Base-by-base conservation (phyloP, 2,888 invertebrate genomes). In the Hyposoter didymator region DNA sequence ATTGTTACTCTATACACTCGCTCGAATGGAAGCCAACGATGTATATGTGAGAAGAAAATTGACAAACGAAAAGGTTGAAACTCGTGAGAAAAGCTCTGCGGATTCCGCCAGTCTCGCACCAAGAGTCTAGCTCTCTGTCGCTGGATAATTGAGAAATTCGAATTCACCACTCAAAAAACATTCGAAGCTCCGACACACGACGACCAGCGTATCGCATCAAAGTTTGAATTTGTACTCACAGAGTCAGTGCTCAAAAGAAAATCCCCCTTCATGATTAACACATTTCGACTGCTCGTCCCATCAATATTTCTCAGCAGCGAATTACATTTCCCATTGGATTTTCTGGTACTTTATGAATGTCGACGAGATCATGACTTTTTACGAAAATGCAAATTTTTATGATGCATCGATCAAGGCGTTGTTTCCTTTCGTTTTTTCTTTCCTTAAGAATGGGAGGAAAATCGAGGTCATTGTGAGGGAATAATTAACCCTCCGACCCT, bases 221-320 rank as follows among this genome's bases (percentile, higher is more conserved):
- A 32, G 14, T 22, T 66, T 39, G n/a, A 43, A 55, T 39, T n/a
- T 73, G 39, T 17, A 17, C 28, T 39, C 78, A 52, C 35, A 32
- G 69, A 79, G 19, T 35, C 32, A 75, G 79, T 64, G 12, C 28
- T 69, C 67, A 62, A 82, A 47, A 47, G 75, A 49, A 52, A 75
- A 79, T 79, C 69, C 52, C 64, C 28, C 28, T 59, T 70, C 52
- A 79, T 69, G 74, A 79, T 79, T 84, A 62, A 79, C 49, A 79
- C 79, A 75, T 75, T 79, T 75, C 79, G 35, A 49, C 47, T 67
- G 14, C 62, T 28, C n/a, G 62, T 62, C 52, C 39, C 74, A 81
- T 39, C 45, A 59, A 69, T 66, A 62, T 79, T 70, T 79, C 64
- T 72, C 14, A 32, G 62, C 14, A 32, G 62, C 47, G n/a, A 67